Percentiles rank a stretch among this genome's conserved stretches.
phyloP scores from a whole-genome alignment of 2,888 invertebrate genomes.

The Aleiodes testaceus region DNA sequence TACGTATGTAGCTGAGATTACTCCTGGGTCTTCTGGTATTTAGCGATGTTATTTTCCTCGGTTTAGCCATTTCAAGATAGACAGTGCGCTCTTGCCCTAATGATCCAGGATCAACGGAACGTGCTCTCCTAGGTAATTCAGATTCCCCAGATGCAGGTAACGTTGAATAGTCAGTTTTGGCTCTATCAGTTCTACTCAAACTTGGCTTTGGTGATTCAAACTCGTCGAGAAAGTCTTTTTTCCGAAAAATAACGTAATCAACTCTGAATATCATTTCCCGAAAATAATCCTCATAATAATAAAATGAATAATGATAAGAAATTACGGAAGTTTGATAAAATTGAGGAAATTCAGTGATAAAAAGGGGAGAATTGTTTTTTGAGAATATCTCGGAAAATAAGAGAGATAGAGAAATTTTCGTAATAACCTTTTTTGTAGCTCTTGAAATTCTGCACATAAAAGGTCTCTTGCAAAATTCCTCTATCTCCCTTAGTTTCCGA shows the following conservation, averaged over 20 bases:
- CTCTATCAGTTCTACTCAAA: neutral
- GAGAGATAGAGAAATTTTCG: no score
- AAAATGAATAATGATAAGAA: no score
- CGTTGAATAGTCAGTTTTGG: slow-evolving; percentile 11
- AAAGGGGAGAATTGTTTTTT: no score
- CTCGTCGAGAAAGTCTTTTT: slow-evolving; percentile 20
- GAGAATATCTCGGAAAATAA: no score
- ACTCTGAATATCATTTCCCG: neutral
- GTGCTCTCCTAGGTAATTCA: slow-evolving; percentile 57
- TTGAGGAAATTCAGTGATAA: no score
- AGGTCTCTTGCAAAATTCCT: no score
- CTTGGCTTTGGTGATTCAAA: slow-evolving; percentile 17
- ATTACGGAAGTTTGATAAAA: no score
- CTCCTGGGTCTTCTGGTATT: slow-evolving; percentile 27
- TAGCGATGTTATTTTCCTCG: slow-evolving; percentile 45
- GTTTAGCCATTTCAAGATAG: slow-evolving; percentile 56
- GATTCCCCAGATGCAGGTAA: slow-evolving; percentile 29
- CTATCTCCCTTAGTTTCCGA: no score
- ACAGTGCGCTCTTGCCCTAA: slow-evolving; percentile 48
- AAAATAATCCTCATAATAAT: no score
- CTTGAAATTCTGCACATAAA: no score
- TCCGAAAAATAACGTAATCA: neutral
- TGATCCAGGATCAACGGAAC: slow-evolving; percentile 58
- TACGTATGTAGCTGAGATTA: slow-evolving; percentile 35
- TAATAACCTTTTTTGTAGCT: no score